Conservation (phyloP, 23 tunicate genomes). For the Aplidium turbinatum region DNA sequence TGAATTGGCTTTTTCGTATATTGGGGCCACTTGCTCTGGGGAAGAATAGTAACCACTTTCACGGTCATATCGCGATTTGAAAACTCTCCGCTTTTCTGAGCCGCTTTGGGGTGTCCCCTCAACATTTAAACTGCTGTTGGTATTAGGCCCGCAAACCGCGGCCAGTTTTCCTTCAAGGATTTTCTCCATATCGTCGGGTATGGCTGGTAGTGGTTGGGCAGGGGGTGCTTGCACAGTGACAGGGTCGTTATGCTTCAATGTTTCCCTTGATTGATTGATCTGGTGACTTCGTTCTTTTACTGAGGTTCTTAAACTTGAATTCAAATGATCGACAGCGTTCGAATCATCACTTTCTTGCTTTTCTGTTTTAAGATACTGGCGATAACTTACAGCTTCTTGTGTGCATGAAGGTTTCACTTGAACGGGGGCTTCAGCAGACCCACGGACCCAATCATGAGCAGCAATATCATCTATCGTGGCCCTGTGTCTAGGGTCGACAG, state of each 20-base stretch:
- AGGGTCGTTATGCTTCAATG: conserved; percentile 16
- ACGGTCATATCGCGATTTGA: conserved; percentile 55
- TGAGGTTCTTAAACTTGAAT: too few species aligned
- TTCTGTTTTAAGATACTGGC: conserved; percentile 21
- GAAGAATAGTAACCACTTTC: conserved; percentile 91
- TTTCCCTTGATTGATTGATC: conserved; percentile 18
- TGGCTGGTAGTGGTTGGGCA: neutral
- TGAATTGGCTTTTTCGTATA: neutral
- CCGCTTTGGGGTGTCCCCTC: conserved; percentile 63
- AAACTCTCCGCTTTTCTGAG: conserved; percentile 57
- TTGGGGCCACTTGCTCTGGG: conserved; percentile 51
- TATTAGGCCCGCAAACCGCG: conserved; percentile 71
- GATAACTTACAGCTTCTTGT: neutral
- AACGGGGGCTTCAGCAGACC: neutral
- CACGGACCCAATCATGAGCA: conserved; percentile 46
- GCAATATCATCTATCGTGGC: conserved; percentile 69
- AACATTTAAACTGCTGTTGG: conserved; percentile 70
- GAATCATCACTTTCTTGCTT: neutral
- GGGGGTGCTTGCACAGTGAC: neutral
- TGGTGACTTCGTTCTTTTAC: too few species aligned
- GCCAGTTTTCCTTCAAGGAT: conserved; percentile 56
- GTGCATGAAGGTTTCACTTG: neutral
- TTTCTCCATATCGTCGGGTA: neutral
- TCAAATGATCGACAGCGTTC: too few species aligned
- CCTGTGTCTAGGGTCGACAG: conserved; percentile 52